Conservation (phyloP, 2,888 invertebrate genomes). For the Petrolisthes cinctipes region DNA sequence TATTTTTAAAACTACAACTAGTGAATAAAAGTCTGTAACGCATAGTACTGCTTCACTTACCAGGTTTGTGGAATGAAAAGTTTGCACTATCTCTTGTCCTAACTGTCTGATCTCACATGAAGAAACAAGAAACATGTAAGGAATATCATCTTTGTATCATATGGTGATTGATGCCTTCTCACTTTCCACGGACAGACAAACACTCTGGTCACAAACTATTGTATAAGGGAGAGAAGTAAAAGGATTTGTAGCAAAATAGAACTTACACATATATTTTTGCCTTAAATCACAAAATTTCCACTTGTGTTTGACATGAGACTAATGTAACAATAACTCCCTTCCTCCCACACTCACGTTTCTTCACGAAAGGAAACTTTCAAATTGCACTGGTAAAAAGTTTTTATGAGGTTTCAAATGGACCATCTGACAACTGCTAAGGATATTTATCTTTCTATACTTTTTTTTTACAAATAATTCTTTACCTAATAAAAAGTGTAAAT, state of each 20-base stretch:
- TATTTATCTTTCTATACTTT: background rate
- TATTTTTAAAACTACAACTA: too few relatives aligned
- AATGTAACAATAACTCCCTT: constrained; percentile 11
- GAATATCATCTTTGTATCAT: too few relatives aligned
- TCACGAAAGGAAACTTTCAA: background rate
- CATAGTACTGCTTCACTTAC: too few relatives aligned
- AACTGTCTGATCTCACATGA: too few relatives aligned
- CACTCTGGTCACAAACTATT: background rate
- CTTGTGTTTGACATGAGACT: constrained; percentile 12
- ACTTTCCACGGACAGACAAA: background rate
- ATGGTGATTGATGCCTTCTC: too few relatives aligned
- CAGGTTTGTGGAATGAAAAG: too few relatives aligned
- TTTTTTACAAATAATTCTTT: constrained; percentile 6
- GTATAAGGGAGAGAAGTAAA: background rate
- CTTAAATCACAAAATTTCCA: constrained; percentile 13
- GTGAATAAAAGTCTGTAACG: too few relatives aligned
- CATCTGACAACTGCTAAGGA: background rate
- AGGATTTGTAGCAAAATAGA: constrained; percentile 14
- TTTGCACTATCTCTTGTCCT: too few relatives aligned
- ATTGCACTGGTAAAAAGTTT: constrained; percentile 13
- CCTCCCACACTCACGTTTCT: background rate
- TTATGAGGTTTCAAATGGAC: background rate
- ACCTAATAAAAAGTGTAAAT: constrained; percentile 7
- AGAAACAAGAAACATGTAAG: too few relatives aligned
- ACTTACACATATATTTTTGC: constrained; percentile 14